Evolutionary conservation across 2,888 invertebrate genomes (phyloP), one percentile per base, ranked within the genome.

Genomic region (Ametastegia equiseti): DNA sequence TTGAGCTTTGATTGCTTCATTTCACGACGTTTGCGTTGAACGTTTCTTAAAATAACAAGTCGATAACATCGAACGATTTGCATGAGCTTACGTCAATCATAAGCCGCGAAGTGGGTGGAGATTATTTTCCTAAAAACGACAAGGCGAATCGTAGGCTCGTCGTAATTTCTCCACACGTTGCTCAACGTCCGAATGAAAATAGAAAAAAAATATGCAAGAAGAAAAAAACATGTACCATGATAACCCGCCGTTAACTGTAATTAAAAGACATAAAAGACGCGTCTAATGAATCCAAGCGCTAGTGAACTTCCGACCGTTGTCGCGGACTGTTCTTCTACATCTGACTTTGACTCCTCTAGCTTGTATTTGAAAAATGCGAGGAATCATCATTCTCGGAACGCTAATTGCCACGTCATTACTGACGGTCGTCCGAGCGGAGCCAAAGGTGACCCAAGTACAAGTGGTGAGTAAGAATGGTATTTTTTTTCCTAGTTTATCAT

Each of bases 371-470:
- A 69, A 9, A 19, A 69, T 69, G 69, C n/a, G 42, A n/a, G 23
- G 39, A 42, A 45, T 42, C 69, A 19, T 15, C 50, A 5, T 27
- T 4, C 23, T 57, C 1, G 6, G 23, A 0, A 36, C 9, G 1
- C 36, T 77, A 15, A 36, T 57, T 27, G 36, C 57, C 9, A 13
- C 39, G 1, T 77, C 57, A 15, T 9, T 57, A 4, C 7, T 77
- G 15, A 36, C 77, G 1, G 7, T 39, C 0, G 39, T 23, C 39
- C 15, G 2, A 33, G 54, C 57, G 15, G 19, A 77, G 23, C 15
- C 39, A 15, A 57, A 54, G 13, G 57, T 77, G 19, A 57, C 77
- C 39, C 77, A 57, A 11, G 77, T 77, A 27, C 77, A 77, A 57
- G 77, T 77, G 19, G 77, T 77, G 57, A 77, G 77, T 77, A 23